phyloP scores from a whole-genome alignment of 2,888 invertebrate genomes.

The Mimas tiliae region DNA sequence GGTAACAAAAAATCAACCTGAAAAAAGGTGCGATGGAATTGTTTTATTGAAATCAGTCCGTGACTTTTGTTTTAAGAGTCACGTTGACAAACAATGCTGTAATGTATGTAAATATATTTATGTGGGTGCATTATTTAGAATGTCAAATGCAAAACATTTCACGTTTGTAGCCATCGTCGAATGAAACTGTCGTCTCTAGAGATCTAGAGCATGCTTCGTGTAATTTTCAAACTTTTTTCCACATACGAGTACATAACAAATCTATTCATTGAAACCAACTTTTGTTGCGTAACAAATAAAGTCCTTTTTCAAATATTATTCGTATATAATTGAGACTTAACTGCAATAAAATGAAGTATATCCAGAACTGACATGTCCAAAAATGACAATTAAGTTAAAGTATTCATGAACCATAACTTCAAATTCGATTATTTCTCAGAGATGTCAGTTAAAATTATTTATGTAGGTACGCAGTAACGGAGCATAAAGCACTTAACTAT shows the following conservation, averaged over 20 bases:
- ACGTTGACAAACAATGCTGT: constrained; percentile 13
- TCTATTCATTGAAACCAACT: not conserved
- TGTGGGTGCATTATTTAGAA: constrained; percentile 17
- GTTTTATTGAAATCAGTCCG: constrained; percentile 19
- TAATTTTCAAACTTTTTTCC: not conserved
- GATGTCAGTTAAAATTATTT: too few relatives aligned
- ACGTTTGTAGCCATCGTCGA: constrained; percentile 3
- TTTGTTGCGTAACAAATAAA: not conserved
- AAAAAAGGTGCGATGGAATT: not conserved
- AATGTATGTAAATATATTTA: constrained; percentile 24
- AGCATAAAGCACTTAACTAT: too few relatives aligned
- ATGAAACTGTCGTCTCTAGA: not conserved
- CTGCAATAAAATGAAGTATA: too few relatives aligned
- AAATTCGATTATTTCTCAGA: too few relatives aligned
- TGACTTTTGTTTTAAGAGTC: constrained; percentile 1
- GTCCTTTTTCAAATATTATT: too few relatives aligned
- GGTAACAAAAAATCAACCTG: not conserved
- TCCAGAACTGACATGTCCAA: too few relatives aligned
- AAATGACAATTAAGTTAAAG: too few relatives aligned
- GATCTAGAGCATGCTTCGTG: not conserved
- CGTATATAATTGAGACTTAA: too few relatives aligned
- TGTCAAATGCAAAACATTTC: constrained; percentile 16
- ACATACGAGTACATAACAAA: too few relatives aligned
- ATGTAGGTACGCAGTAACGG: too few relatives aligned
- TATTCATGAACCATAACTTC: too few relatives aligned